A percentile compares a stretch with the other conserved stretches of the same genome.
These are phyloP conservation scores for Portevinia maculata DNA, from an alignment of 2,888 invertebrate species.

Conservation along the genomic window DNA sequence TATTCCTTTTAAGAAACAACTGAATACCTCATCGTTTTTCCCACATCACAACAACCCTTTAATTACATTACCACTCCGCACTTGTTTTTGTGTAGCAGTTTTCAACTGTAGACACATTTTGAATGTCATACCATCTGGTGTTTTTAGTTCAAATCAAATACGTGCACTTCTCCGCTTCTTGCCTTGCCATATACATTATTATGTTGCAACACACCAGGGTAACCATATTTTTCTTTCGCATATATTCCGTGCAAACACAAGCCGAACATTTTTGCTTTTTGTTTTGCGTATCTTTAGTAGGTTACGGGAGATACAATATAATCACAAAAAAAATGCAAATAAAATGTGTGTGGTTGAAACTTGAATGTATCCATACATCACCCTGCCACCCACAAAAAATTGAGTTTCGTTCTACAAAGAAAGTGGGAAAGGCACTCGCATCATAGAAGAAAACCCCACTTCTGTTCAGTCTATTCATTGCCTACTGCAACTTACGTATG, in stretches of 20 bases:
- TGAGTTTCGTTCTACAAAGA: no score
- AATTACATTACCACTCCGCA: neutral
- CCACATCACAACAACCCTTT: neutral
- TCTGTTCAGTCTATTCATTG: no score
- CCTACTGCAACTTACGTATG: neutral
- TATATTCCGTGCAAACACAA: no score
- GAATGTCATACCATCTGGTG: neutral
- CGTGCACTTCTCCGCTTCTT: neutral
- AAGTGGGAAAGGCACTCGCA: no score
- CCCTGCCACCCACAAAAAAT: neutral
- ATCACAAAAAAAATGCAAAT: neutral
- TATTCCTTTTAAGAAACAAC: neutral
- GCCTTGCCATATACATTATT: neutral
- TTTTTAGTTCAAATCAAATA: neutral
- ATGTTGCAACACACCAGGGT: neutral
- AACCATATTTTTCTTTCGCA: neutral
- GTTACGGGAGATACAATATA: neutral
- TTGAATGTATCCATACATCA: no score
- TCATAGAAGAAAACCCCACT: neutral
- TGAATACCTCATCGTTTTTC: neutral
- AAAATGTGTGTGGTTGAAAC: neutral
- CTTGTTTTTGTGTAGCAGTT: neutral
- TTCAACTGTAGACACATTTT: neutral
- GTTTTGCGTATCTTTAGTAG: neutral
- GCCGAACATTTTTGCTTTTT: neutral